These are phyloP conservation scores for Anastatus disparis DNA, from an alignment of 1,140 invertebrate genomes.

Conservation along the genomic window DNA sequence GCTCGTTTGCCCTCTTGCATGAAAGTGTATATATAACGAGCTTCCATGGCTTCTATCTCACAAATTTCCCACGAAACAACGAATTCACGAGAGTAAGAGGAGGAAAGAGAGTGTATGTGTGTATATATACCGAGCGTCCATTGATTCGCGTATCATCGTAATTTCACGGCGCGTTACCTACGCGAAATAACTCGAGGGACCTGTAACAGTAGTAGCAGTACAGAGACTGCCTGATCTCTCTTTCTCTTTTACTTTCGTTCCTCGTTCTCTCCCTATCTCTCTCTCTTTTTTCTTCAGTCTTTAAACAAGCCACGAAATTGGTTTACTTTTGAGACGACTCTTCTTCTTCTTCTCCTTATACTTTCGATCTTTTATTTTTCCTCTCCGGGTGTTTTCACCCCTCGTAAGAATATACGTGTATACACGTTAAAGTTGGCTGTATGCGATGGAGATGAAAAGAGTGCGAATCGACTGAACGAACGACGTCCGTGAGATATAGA, in stretches of 20 bases:
- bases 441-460: conserved; percentile 12
- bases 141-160: conserved; percentile 67
- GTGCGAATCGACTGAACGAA: not conserved
- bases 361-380: too few relatives aligned
- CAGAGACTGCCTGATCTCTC: conserved; percentile 43
- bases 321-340: conserved; percentile 58
- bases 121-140: conserved; percentile 53
- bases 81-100: conserved; percentile 14
- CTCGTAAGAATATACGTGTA: not conserved
- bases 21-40: conserved; percentile 4
- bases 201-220: conserved; percentile 45
- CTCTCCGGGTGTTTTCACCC: conserved; percentile 18
- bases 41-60: conserved; percentile 9
- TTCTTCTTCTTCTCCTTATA: conserved; percentile 24
- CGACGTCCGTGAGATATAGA: not conserved
- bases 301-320: conserved; percentile 68
- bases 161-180: conserved; percentile 68
- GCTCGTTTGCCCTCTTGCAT: not conserved
- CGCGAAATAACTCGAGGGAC: conserved; percentile 65
- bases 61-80: conserved; percentile 45
- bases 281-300: conserved; percentile 52
- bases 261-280: conserved; percentile 35
- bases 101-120: too few relatives aligned
- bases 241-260: conserved; percentile 40
- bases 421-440: not conserved